Evolutionary conservation across 2,797 vertebrate genomes (phyloP).

Genomic region (Syngnathus rostellatus): DNA sequence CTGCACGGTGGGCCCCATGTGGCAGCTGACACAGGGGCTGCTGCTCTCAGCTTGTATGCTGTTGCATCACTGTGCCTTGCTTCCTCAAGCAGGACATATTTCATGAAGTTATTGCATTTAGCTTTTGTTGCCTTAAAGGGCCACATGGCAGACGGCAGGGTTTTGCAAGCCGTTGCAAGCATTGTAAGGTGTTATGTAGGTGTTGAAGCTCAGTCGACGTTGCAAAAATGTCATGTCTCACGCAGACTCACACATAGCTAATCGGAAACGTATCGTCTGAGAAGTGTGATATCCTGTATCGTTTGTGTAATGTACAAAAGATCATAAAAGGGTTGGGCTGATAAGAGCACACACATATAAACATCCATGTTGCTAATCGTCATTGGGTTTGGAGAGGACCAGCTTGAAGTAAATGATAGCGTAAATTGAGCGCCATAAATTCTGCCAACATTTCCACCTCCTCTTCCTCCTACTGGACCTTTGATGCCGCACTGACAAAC

Average conservation of each 20-base stretch:
- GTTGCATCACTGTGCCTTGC: conserved; percentile 37
- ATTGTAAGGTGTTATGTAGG: conserved; percentile 30
- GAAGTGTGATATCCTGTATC: conserved; percentile 62
- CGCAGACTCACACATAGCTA: conserved; percentile 26
- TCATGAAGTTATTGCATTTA: conserved; percentile 9
- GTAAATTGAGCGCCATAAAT: conserved; percentile 1
- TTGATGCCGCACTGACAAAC: conserved; percentile 29
- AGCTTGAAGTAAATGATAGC: conserved; percentile 8
- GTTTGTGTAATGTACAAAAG: conserved; percentile 35
- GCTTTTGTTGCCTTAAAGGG: not conserved
- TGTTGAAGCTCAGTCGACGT: conserved; percentile 14
- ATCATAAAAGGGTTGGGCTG: conserved; percentile 24
- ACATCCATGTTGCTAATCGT: not conserved
- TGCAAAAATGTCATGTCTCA: conserved; percentile 35
- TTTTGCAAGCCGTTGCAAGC: not conserved
- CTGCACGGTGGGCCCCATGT: conserved; percentile 17
- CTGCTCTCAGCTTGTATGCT: conserved; percentile 28
- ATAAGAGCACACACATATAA: conserved; percentile 4
- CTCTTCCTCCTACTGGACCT: conserved; percentile 27
- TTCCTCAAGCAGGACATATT: conserved; percentile 24
- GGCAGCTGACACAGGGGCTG: conserved; percentile 33
- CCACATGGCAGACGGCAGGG: not conserved
- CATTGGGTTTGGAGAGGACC: conserved; percentile 11
- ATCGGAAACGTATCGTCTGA: conserved; percentile 51
- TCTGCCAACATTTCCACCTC: conserved; percentile 34